Evolutionary conservation across 2,113 vertebrate genomes (phyloP), one percentile per base, ranked within the genome.

Genomic region (Bolborhynchus lineola): DNA sequence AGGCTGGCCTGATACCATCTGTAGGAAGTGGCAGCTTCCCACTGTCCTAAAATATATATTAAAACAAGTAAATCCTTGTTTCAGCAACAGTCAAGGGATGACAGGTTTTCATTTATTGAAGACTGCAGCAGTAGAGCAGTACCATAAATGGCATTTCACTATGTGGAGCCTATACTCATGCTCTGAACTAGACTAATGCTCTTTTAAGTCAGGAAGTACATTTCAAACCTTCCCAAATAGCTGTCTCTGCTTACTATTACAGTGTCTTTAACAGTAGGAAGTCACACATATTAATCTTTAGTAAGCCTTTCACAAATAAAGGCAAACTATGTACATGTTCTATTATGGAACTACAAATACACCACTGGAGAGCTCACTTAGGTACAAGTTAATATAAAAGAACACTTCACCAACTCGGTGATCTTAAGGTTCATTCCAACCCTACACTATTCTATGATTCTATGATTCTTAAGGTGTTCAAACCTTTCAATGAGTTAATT

Each of bases 341-440:
- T 68, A 68, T 0, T 4, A 29, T 2, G 12, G 57, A 29, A 83
- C 14, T 9, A 49, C 1, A 2, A 46, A 50, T n/a, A 31, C n/a
- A 85, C 26, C 28, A 31, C 33, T 37, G 31, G 6, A 81, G 21
- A 84, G 15, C 12, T 50, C 53, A 60, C 26, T 53, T 39, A 25
- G 16, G 46, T 41, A 19, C 12, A 44, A 1, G 1, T 15, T 15
- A 69, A 74, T 0, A 0, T 9, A 60, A n/a, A 7, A 50, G 25
- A 77, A 15, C 15, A 37, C 25, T 65, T 83, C 14, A 86, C 8
- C 8, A 6, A 2, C 23, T 59, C 33, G 15, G 33, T 35, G 57
- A 24, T 16, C 20, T 59, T 59, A 59, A 59, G 20, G 57, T 59
- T n/a, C 33, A 35, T 59, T 59, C 20, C 19, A 59, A 59, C 33